phyloP scores from a whole-genome alignment of 2,797 vertebrate species.

The Sebastes jordani region DNA sequence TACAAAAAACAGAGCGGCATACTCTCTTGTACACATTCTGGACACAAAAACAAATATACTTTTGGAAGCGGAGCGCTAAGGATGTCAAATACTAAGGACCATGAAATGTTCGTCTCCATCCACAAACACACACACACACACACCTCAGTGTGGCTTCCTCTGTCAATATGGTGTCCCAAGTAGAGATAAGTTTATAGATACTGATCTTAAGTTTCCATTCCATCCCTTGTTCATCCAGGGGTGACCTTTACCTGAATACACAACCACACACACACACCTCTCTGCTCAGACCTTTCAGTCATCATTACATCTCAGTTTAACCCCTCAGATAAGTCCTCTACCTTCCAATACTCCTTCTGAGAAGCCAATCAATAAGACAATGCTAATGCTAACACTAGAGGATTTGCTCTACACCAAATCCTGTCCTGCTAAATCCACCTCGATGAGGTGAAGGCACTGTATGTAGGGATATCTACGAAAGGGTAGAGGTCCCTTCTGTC shows the following conservation, averaged over 20 bases:
- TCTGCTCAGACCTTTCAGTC: background rate
- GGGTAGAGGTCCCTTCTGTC: background rate
- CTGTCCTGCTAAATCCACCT: slow-evolving; percentile 8
- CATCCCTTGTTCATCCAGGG: slow-evolving; percentile 34
- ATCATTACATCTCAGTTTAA: slow-evolving; percentile 19
- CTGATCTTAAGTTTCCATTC: slow-evolving; percentile 37
- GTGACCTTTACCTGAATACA: slow-evolving; percentile 35
- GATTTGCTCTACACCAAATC: slow-evolving; percentile 14
- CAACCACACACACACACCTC: background rate
- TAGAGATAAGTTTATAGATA: slow-evolving; percentile 35
- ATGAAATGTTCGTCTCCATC: background rate
- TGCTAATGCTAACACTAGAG: slow-evolving; percentile 19
- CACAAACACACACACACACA: background rate
- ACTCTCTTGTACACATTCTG: background rate
- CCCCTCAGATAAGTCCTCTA: slow-evolving; percentile 2
- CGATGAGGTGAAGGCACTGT: background rate
- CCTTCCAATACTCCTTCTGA: background rate
- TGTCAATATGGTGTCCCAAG: slow-evolving; percentile 39
- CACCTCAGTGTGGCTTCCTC: background rate
- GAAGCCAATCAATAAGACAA: slow-evolving; percentile 19
- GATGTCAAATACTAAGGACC: background rate
- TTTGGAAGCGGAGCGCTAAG: background rate
- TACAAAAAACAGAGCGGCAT: background rate
- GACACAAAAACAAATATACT: background rate
- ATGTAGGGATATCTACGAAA: background rate